phyloP scores from a whole-genome alignment of 2,797 vertebrate species.

The Malacoctenus gilli region DNA sequence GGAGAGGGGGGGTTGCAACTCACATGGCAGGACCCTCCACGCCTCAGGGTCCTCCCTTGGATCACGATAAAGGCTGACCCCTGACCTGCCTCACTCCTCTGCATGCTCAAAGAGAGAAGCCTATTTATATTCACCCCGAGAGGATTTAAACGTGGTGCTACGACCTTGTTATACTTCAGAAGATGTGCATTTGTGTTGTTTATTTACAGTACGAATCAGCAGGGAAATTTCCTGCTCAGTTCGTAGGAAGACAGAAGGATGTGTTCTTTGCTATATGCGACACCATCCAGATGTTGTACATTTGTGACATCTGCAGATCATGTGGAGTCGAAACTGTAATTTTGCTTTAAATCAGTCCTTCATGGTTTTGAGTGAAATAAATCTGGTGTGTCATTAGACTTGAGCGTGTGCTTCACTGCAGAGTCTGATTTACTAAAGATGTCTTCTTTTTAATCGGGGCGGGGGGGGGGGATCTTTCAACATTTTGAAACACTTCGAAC shows the following conservation, averaged over 20 bases:
- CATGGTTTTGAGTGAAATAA: conserved; percentile 13
- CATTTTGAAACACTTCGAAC: no score
- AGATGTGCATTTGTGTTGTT: conserved; percentile 28
- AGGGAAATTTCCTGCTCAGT: no score
- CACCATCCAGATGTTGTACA: conserved; percentile 23
- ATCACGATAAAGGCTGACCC: conserved; percentile 54
- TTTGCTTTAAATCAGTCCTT: conserved; percentile 30
- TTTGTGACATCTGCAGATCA: conserved; percentile 18
- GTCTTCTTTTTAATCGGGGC: conserved; percentile 11
- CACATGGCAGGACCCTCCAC: conserved; percentile 41
- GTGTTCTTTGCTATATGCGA: conserved; percentile 2
- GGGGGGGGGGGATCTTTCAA: conserved; percentile 1
- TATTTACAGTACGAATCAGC: neutral
- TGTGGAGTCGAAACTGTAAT: neutral
- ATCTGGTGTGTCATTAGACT: conserved; percentile 6
- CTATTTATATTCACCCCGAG: conserved; percentile 11
- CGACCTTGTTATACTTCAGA: conserved; percentile 26
- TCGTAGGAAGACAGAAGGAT: no score
- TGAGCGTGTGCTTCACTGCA: conserved; percentile 10
- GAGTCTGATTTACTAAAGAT: conserved; percentile 18
- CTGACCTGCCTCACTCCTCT: conserved; percentile 51
- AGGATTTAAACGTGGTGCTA: conserved; percentile 31
- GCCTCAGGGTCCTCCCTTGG: conserved; percentile 38
- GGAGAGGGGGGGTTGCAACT: conserved; percentile 60
- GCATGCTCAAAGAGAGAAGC: conserved; percentile 28